These are phyloP conservation scores for Macrosoma leucophasiata DNA, from an alignment of 2,888 invertebrate species.

Conservation along the genomic window DNA sequence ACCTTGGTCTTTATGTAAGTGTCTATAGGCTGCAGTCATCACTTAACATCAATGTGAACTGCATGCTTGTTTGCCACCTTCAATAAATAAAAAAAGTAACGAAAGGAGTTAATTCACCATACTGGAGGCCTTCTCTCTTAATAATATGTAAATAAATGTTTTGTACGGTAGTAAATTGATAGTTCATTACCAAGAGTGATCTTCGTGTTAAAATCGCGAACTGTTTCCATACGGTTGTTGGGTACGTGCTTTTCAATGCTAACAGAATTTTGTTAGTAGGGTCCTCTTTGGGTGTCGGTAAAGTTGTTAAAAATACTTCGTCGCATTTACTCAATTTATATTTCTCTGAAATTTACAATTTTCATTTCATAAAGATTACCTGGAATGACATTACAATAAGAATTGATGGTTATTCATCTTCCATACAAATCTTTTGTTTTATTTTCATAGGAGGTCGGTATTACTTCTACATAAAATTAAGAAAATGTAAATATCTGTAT, in stretches of 20 bases:
- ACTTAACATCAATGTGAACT: no score
- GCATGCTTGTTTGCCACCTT: no score
- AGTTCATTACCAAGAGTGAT: constrained; percentile 51
- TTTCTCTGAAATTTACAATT: constrained; percentile 36
- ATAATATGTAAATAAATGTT: no score
- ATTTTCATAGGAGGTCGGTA: no score
- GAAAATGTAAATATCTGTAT: not conserved
- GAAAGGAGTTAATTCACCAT: no score
- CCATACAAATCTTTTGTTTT: no score
- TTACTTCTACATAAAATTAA: constrained; percentile 2
- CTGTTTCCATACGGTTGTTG: constrained; percentile 60
- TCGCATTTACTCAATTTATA: constrained; percentile 42
- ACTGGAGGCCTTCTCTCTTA: no score
- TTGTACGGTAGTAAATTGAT: no score
- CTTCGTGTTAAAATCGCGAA: constrained; percentile 54
- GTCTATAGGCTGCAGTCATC: no score
- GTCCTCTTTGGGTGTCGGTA: constrained; percentile 58
- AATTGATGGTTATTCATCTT: no score
- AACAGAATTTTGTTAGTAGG: constrained; percentile 58
- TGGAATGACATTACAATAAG: constrained; percentile 2
- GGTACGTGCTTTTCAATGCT: constrained; percentile 59
- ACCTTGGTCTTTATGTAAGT: no score
- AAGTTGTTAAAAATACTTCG: constrained; percentile 48
- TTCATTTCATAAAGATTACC: constrained; percentile 1
- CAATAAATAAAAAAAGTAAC: no score